These are phyloP conservation scores for Phortica magna DNA, from an alignment of 2,888 invertebrate species.

Conservation along the genomic window DNA sequence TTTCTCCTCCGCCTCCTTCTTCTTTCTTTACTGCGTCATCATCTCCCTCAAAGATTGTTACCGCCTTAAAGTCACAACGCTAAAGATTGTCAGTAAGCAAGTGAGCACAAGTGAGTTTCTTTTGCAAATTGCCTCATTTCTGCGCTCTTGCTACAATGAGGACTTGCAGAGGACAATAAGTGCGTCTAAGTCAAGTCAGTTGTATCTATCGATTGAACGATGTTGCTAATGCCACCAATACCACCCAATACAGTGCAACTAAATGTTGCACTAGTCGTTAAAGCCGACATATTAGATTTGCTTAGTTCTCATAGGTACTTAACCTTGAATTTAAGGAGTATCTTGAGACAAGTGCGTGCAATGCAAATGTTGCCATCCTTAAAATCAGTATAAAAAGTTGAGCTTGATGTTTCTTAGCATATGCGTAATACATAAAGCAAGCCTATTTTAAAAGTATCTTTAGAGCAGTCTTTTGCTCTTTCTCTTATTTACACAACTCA, in stretches of 20 bases:
- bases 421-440: background rate
- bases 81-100: conserved; percentile 25
- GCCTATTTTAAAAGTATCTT: no score
- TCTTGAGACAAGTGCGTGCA: conserved; percentile 33
- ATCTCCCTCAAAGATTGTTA: conserved; percentile 15
- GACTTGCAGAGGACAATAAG: conserved; percentile 78
- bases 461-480: no score
- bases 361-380: conserved; percentile 2
- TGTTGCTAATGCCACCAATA: conserved; percentile 5
- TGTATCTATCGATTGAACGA: conserved; percentile 8
- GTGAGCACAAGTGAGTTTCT: conserved; percentile 50
- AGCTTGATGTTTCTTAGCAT: background rate
- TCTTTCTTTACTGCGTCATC: conserved; percentile 7
- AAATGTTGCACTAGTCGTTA: conserved; percentile 30
- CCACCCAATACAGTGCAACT: background rate
- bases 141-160: conserved; percentile 77
- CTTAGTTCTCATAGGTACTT: conserved; percentile 21
- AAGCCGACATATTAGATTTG: background rate
- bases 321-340: conserved; percentile 70
- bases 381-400: background rate
- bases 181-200: conserved; percentile 72
- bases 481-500: no score
- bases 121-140: conserved; percentile 72
- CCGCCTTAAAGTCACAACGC: conserved; percentile 16
- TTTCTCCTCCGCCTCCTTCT: background rate